Evolutionary conservation across 2,888 invertebrate genomes (phyloP), one percentile per base, ranked within the genome.

Genomic region (Chrysolina haemoptera): DNA sequence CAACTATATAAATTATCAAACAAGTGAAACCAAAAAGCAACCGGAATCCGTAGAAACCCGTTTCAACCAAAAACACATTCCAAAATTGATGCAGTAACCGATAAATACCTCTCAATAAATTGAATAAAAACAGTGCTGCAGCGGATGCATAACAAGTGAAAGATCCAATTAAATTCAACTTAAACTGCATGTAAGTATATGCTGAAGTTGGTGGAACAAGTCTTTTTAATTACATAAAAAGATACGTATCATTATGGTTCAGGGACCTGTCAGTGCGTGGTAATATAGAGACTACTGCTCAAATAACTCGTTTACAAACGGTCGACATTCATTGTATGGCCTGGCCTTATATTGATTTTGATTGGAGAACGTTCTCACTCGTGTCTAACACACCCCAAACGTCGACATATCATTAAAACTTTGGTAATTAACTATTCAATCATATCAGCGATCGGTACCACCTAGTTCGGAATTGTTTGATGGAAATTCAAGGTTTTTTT

Each of bases 361-460:
- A 67, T 53, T 53, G 35, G 40, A 14, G 16, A 40, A 70, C 53
- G 65, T 71, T 68, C 65, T 35, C 65, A 62, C 41, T 62, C 22
- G 18, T 74, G 63, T 70, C 22, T 68, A 74, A 68, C 74, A 68
- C 68, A 68, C 71, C 74, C 71, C 64, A 68, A 74, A 65, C 43
- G 65, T 71, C 66, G 40, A 63, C 71, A 71, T 74, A 71, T 64
- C 64, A 64, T 71, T 68, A 64, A 74, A 71, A 74, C 64, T 71
- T 71, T 74, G 71, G 8, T 35, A 35, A 74, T 74, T 74, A 68
- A 48, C 40, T 71, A 50, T 59, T 67, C 14, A 53, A 53, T 67
- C 67, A 67, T 40, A 59, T 35, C n/a, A 4, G 35, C 22, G 59
- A 59, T 35, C n/a, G 59, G 35, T 59, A 59, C 16, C 59, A 35